Percentiles rank a stretch among this genome's conserved stretches.
Conservation (phyloP, 2,797 vertebrate species). For the Spinus pinus region DNA sequence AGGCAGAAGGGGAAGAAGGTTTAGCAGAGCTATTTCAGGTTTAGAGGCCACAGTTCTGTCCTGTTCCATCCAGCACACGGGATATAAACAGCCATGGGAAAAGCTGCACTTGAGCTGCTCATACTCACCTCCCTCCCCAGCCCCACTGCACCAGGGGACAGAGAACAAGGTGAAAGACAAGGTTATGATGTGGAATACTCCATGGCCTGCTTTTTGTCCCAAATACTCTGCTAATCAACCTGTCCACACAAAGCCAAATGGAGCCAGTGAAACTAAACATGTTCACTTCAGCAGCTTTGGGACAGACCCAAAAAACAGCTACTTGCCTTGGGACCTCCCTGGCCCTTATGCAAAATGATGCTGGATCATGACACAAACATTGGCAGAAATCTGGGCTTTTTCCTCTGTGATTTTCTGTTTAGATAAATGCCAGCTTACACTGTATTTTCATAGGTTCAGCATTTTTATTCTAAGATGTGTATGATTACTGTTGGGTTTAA, state of each 20-base stretch:
- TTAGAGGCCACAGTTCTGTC: neutral
- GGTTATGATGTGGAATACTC: neutral
- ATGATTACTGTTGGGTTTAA: neutral
- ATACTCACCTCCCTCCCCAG: neutral
- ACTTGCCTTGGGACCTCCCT: neutral
- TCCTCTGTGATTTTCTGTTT: neutral
- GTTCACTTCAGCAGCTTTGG: neutral
- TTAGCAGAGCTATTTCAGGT: constrained; percentile 51
- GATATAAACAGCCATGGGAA: constrained; percentile 16
- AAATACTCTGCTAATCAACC: neutral
- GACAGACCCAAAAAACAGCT: neutral
- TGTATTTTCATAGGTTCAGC: neutral
- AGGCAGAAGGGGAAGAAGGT: constrained; percentile 38
- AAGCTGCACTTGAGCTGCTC: neutral
- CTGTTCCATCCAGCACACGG: neutral
- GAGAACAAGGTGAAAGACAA: neutral
- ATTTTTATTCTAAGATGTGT: neutral
- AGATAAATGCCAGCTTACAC: neutral
- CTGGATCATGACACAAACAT: neutral
- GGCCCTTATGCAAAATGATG: neutral
- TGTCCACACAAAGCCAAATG: neutral
- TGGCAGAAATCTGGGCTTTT: neutral
- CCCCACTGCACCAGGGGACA: neutral
- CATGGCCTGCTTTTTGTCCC: neutral
- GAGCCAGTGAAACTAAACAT: neutral